Evolutionary conservation across 2,113 vertebrate species (phyloP).

Genomic region (Ameiurus melas): DNA sequence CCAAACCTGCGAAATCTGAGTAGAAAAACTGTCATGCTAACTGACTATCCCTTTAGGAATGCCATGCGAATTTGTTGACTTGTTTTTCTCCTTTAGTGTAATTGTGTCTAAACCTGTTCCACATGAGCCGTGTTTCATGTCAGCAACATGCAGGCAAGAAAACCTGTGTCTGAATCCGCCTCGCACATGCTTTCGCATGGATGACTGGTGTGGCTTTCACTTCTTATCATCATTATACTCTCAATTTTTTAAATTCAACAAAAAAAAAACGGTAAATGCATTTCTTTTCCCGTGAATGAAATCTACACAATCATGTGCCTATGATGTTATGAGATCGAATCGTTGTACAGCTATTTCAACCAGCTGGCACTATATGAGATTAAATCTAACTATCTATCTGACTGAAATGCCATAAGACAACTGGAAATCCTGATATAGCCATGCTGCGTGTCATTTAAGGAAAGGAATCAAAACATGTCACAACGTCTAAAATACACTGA

Average conservation of each 20-base stretch:
- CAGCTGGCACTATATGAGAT: slow-evolving; percentile 11
- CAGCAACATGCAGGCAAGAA: background rate
- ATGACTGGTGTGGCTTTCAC: slow-evolving; percentile 26
- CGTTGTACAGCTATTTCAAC: slow-evolving; percentile 8
- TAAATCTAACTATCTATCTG: too few relatives aligned
- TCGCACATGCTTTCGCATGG: background rate
- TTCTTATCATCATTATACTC: background rate
- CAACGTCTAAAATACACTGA: slow-evolving; percentile 21
- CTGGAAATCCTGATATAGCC: slow-evolving; percentile 25
- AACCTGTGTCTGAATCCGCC: slow-evolving; percentile 6
- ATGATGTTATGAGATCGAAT: slow-evolving; percentile 14
- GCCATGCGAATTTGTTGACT: background rate
- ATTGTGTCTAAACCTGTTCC: slow-evolving; percentile 26
- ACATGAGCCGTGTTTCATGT: slow-evolving; percentile 29
- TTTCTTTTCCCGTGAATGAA: background rate
- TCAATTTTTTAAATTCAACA: background rate
- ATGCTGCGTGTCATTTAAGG: background rate
- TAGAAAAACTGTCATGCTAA: background rate
- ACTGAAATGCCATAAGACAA: slow-evolving; percentile 34
- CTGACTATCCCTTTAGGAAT: slow-evolving; percentile 19
- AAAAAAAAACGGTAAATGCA: background rate
- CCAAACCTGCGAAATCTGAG: slow-evolving; percentile 1
- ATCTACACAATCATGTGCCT: background rate
- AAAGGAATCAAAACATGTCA: slow-evolving; percentile 1
- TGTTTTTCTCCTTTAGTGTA: slow-evolving; percentile 22